Percentiles rank a stretch among this genome's conserved stretches.
These are phyloP conservation scores for Gandaritis pyraliata DNA, from an alignment of 2,888 invertebrate genomes.

Conservation along the genomic window DNA sequence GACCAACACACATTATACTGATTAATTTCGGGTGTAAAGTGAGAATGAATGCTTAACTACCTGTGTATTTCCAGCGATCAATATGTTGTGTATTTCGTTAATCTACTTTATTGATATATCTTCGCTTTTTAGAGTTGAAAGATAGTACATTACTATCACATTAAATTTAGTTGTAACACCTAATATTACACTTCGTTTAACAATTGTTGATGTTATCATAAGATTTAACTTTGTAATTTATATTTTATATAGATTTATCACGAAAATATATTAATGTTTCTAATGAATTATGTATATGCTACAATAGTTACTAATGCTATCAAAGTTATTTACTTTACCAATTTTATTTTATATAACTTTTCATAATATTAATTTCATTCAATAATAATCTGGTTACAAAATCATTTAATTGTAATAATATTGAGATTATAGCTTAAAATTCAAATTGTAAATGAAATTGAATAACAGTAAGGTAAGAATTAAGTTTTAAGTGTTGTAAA, in stretches of 20 bases:
- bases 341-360: conserved; percentile 50
- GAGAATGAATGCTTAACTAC: conserved; percentile 26
- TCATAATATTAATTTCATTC: conserved; percentile 38
- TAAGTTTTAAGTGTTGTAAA: conserved; percentile 77
- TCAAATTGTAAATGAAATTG: conserved; percentile 38
- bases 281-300: conserved; percentile 44
- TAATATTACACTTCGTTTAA: conserved; percentile 64
- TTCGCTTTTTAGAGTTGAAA: conserved; percentile 47
- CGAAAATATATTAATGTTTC: conserved; percentile 52
- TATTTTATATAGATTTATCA: conserved; percentile 54
- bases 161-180: conserved; percentile 54
- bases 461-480: conserved; percentile 46
- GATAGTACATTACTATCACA: conserved; percentile 59
- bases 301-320: conserved; percentile 54
- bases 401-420: conserved; percentile 32
- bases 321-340: conserved; percentile 44
- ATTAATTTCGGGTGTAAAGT: neutral
- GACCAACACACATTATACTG: conserved; percentile 28
- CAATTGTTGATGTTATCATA: conserved; percentile 61
- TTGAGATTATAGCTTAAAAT: conserved; percentile 10
- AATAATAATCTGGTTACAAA: conserved; percentile 46
- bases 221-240: conserved; percentile 60
- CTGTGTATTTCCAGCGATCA: conserved; percentile 22
- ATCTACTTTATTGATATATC: conserved; percentile 35
- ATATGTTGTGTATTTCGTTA: conserved; percentile 13